Base-by-base conservation (phyloP, 2,888 invertebrate species). In the Leucophenga maculata region DNA sequence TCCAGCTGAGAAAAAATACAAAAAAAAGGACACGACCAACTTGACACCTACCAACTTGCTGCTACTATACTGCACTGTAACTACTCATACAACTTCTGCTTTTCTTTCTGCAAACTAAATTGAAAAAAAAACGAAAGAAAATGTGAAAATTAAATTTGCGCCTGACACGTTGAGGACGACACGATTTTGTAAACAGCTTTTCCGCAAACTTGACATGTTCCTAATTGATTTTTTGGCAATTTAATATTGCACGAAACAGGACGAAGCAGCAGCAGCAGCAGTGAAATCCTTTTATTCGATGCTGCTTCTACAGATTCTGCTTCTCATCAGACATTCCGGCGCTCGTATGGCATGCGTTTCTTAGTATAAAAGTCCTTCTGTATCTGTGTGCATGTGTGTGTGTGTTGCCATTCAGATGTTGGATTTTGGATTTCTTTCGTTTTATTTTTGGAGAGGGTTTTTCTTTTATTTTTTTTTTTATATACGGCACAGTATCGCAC, bases 201-300 rank as follows among this genome's bases (percentile, higher is more conserved):
- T 81, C 76, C 82, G 76, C 75, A 78, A 64, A 75, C 78, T 82
- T 84, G 82, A 84, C 85, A 82, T 84, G 84, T 78, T 82, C 80
- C 85, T 84, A 84, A 84, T 84, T 84, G 84, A 84, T 82, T 82
- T 83, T 80, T 79, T 81, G 81, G 78, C 84, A 84, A 84, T 85
- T 84, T 85, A 83, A 85, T 85, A 83, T 83, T 84, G 78, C 78
- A 83, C 74, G 64, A 18, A 60, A 54, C 68, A 76, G 72, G 72
- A 72, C 65, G n/a, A 32, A 26, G 26, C 65, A 55, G 72, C 67
- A 69, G 69, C 62, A 39, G 68, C 67, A 67, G 69, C 68, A 71
- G 50, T 13, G n/a, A 50, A 50, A 50, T 39, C 39, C 39, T 39
- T 39, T 39, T 39, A 39, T 39, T 22, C 50, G 55, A 22, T 46